These are phyloP conservation scores for Noturus placidus DNA, from an alignment of 2,113 vertebrate species.

Conservation along the genomic window DNA sequence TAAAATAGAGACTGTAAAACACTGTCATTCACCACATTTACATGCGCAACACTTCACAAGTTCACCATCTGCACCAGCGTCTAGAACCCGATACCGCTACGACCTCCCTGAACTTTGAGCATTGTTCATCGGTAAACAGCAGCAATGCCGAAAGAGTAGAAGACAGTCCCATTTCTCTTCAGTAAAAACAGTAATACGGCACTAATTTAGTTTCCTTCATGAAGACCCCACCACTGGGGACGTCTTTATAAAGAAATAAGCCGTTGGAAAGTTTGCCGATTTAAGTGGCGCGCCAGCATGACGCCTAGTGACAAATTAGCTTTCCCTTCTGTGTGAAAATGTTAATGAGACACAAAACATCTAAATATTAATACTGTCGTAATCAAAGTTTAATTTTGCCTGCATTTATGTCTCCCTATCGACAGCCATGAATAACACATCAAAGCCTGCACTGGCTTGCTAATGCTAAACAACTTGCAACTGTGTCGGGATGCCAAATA, in stretches of 20 bases:
- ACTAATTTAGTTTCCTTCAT: not conserved
- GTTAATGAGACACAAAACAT: constrained; percentile 33
- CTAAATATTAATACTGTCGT: constrained; percentile 1
- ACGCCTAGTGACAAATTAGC: not conserved
- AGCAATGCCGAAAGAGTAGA: constrained; percentile 20
- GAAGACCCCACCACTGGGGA: not conserved
- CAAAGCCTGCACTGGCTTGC: constrained; percentile 3
- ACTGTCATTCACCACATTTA: not conserved
- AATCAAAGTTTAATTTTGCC: constrained; percentile 26
- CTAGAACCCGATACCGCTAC: not conserved
- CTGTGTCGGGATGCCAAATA: not conserved
- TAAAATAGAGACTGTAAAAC: not conserved
- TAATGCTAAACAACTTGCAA: not conserved
- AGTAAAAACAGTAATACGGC: not conserved
- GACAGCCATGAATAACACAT: constrained; percentile 10
- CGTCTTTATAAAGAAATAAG: not conserved
- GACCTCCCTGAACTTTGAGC: constrained; percentile 17
- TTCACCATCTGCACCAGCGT: not conserved
- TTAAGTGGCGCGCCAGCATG: not conserved
- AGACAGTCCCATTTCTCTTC: not conserved
- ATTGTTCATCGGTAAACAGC: constrained; percentile 19
- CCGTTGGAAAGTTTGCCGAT: not conserved
- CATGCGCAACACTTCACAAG: not conserved
- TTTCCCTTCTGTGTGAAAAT: constrained; percentile 1
- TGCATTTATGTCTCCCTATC: not conserved